Evolutionary conservation across 2,113 vertebrate species (phyloP).

Genomic region (Poecilia latipinna): DNA sequence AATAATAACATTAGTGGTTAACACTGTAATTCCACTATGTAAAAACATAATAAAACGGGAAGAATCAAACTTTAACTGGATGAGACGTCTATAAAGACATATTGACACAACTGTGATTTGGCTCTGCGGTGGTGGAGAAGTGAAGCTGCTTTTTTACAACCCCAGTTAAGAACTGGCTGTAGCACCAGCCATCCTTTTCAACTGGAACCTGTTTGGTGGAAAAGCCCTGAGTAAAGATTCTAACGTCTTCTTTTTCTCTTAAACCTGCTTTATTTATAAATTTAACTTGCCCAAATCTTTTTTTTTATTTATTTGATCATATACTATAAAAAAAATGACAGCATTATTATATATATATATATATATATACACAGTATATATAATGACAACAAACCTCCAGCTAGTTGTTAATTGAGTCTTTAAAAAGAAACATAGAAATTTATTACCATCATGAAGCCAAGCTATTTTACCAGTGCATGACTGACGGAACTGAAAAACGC

Average conservation of each 20-base stretch:
- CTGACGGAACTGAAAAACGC: not conserved
- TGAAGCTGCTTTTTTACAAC: not conserved
- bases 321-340: constrained; percentile 23
- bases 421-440: constrained; percentile 6
- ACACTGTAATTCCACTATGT: no score
- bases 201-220: not conserved
- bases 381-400: constrained; percentile 13
- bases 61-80: no score
- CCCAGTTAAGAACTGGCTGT: no score
- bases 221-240: not conserved
- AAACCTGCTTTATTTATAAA: constrained; percentile 18
- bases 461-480: constrained; percentile 54
- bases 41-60: no score
- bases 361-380: no score
- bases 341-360: constrained; percentile 1
- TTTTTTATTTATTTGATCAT: constrained; percentile 17
- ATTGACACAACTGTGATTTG: not conserved
- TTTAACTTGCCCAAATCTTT: constrained; percentile 11
- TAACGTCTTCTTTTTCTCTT: constrained; percentile 24
- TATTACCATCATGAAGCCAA: constrained; percentile 13
- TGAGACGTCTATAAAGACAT: not conserved
- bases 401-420: constrained; percentile 7
- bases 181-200: not conserved
- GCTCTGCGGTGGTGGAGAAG: not conserved
- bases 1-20: not conserved